Evolutionary conservation across 2,797 vertebrate genomes (phyloP), one percentile per base, ranked within the genome.

Genomic region (Tadarida brasiliensis): DNA sequence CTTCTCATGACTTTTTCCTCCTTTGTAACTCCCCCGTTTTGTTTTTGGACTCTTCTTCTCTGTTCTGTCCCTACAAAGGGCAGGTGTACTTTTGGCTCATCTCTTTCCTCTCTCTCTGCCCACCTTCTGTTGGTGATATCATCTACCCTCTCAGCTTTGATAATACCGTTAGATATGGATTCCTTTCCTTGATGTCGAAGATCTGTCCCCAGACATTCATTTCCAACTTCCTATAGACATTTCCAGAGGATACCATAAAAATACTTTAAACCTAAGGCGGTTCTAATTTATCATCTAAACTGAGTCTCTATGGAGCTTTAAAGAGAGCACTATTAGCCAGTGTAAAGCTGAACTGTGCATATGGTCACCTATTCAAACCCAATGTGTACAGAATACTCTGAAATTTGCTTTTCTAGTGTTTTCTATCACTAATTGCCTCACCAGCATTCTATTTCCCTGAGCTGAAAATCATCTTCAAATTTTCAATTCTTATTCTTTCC

Each of bases 171-270:
- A 16, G 44, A 81, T 39, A 56, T 56, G 20, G 44, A 61, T 56
- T 87, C 14, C 28, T 20, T 70, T 87, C 56, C 67, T 33, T 26
- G 11, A 73, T 81, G 15, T 65, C 35, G 61, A 88, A 9, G 67
- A 39, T 82, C 35, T 51, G 6, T 73, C 44, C 39, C 49, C 16
- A 67, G 11, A 68, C 9, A 12, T 57, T 85, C 11, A 68, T 87
- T 94, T 92, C 30, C 59, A 77, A 57, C 24, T 47, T 88, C 26
- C 49, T 84, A 47, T 19, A 92, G 19, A 63, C 35, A 86, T 92
- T 95, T 92, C n/a, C 77, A 91, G 35, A 94, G 51, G 65, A n/a
- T 89, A 87, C 47, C 17, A 57, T 68, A 49, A 91, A 94, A 90
- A n/a, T 77, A 54, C 51, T 84, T 92, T 77, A 87, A 93, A 81